Base-by-base conservation (phyloP, 2,888 invertebrate genomes). In the Caenorhabditis zanzibari region DNA sequence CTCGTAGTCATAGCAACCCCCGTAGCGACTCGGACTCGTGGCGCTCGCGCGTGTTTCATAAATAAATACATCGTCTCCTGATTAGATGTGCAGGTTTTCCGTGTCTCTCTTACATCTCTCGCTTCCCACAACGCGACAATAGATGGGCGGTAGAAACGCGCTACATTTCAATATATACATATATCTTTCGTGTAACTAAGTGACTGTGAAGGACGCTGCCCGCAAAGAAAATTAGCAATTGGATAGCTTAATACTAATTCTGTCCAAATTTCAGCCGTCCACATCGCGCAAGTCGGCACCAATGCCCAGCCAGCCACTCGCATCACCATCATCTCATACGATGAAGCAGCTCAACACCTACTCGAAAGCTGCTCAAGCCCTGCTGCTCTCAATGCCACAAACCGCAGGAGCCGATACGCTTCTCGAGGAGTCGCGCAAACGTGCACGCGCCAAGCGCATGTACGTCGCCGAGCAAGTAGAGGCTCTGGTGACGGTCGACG, bases 291-390 rank as follows among this genome's bases (percentile, higher is more conserved):
- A 66, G 26, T 75, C 75, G 19, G 49, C 66, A n/a, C 71, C 75
- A 49, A n/a, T 26, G 9, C 9, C 38, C 12, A 6, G 2, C 2
- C 38, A 38, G 12, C 59, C 72, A 35, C 10, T 49, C 19, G 6
- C n/a, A 49, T 14, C 49, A 49, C 49, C 38, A 26, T 22, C 54
- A 26, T 38, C 38, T 6, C 26, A 1, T 28, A n/a, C 16, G 12
- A 38, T 47, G 19, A 22, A 14, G 26, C 74, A 81, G 19, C 61
- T 61, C 47, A 84, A 84, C 24, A 80, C 80, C 0, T 84, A 84
- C 59, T 84, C 84, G 24, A 32, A 38, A 0, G 75, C 76, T 9
- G 12, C 54, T 0, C 12, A 6, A 38, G 14, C n/a, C 10, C 58
- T 84, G 6, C 38, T 38, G 10, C 12, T 12, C 38, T 38, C 35